These are phyloP conservation scores for zebrafish (Danio rerio) DNA, from an alignment of 2,113 vertebrate species.

Conservation along the genomic window DNA sequence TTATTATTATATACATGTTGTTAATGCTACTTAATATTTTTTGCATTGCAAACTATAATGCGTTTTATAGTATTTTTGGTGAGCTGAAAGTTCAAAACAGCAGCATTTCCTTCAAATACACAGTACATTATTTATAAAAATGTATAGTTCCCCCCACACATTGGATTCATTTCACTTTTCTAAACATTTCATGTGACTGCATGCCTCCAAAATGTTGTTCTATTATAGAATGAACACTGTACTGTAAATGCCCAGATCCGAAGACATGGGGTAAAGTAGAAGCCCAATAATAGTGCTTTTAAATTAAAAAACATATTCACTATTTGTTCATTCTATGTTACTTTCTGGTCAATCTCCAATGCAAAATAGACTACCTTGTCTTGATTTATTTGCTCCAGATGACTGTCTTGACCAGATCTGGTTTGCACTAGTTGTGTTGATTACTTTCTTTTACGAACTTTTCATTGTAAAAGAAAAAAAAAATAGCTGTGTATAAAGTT, in stretches of 20 bases:
- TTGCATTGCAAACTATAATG: neutral
- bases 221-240: too few species aligned
- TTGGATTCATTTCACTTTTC: too few species aligned
- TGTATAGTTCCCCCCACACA: neutral
- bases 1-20: neutral
- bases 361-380: too few species aligned
- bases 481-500: constrained; percentile 40
- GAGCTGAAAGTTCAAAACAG: neutral
- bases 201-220: too few species aligned
- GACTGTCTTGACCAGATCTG: neutral
- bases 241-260: neutral
- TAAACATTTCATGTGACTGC: too few species aligned
- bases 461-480: neutral
- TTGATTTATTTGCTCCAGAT: too few species aligned
- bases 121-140: neutral
- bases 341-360: neutral
- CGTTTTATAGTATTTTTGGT: neutral
- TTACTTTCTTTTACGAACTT: neutral
- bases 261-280: neutral
- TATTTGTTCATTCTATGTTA: neutral
- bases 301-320: too few species aligned
- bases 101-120: neutral
- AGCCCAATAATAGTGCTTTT: constrained; percentile 57
- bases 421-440: neutral
- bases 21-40: neutral